Evolutionary conservation across 2,113 vertebrate species (phyloP).

Genomic region (Mixornis gularis): DNA sequence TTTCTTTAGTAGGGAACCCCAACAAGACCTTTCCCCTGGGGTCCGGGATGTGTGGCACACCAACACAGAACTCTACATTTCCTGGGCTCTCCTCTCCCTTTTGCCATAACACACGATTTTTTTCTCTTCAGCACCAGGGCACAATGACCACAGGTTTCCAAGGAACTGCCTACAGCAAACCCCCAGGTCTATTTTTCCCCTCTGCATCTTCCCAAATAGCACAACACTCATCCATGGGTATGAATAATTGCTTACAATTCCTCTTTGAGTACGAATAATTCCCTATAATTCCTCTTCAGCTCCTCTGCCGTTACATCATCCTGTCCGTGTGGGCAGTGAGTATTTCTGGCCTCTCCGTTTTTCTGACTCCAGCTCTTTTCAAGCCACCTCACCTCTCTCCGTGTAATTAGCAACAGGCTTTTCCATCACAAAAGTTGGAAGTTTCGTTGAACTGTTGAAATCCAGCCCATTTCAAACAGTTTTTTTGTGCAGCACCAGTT

Average conservation of each 20-base stretch:
- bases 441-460: background rate
- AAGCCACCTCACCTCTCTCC: background rate
- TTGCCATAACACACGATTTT: fast-evolving
- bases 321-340: background rate
- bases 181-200: background rate
- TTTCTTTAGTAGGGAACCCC: background rate
- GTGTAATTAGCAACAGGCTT: background rate
- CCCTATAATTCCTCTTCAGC: background rate
- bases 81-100: background rate
- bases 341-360: background rate
- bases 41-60: background rate
- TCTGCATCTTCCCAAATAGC: background rate
- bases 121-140: background rate
- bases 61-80: background rate
- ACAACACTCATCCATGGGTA: background rate
- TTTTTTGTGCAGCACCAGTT: background rate
- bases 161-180: background rate
- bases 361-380: background rate
- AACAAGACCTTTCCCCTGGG: background rate
- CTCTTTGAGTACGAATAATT: background rate
- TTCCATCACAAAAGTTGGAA: background rate
- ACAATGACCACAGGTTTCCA: background rate
- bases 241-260: constrained; percentile 4
- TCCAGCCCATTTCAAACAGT: background rate
- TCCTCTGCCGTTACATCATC: background rate